Conservation (phyloP, 2,888 invertebrate genomes). For the Agrochola lota region DNA sequence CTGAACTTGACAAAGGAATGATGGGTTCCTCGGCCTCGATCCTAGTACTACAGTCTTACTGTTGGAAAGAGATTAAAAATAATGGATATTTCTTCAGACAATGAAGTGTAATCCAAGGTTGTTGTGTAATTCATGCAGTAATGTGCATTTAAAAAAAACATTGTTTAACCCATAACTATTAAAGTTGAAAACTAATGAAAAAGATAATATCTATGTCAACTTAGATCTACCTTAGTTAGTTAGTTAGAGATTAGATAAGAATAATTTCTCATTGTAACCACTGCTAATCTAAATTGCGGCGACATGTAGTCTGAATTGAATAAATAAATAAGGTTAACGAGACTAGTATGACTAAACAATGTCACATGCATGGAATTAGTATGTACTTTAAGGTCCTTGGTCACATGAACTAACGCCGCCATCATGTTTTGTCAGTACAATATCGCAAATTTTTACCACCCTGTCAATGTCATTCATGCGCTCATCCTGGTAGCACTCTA, state of each 20-base stretch:
- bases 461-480: neutral
- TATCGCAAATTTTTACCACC: neutral
- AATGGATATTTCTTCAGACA: neutral
- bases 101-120: neutral
- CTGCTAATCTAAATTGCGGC: slow-evolving; percentile 7
- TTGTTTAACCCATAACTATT: neutral
- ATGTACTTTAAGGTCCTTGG: neutral
- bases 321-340: slow-evolving; percentile 1
- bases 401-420: too few relatives aligned
- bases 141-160: neutral
- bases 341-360: slow-evolving; percentile 5
- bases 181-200: slow-evolving; percentile 2
- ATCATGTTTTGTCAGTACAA: neutral
- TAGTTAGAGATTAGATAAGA: slow-evolving; percentile 19
- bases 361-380: neutral
- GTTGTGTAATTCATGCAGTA: neutral
- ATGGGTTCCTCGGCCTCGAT: neutral
- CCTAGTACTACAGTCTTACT: neutral
- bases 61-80: neutral
- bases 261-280: slow-evolving; percentile 1
- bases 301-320: slow-evolving; percentile 19
- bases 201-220: neutral
- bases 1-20: neutral
- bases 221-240: neutral
- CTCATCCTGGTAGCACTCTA: neutral